Percentiles rank a stretch among this genome's conserved stretches.
These are phyloP conservation scores for Augiades crinisus DNA, from an alignment of 2,888 invertebrate genomes.

Conservation along the genomic window DNA sequence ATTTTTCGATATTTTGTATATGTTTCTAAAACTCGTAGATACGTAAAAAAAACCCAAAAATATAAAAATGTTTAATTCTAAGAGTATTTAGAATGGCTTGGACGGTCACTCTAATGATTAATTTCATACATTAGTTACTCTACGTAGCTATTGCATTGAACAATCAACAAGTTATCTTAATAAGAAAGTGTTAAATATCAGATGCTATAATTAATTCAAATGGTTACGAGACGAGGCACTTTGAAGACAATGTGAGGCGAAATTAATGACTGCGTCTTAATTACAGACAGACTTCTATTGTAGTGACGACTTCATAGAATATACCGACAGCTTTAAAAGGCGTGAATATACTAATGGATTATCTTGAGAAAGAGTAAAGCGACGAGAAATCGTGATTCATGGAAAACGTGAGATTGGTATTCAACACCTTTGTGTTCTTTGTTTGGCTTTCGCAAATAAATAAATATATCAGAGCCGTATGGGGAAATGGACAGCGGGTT, in stretches of 20 bases:
- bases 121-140: no score
- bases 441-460: constrained; percentile 46
- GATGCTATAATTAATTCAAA: constrained; percentile 10
- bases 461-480: constrained; percentile 41
- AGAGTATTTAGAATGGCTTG: no score
- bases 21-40: no score
- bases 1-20: no score
- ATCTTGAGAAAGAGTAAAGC: constrained; percentile 1
- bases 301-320: neutral
- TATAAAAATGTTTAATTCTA: no score
- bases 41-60: no score
- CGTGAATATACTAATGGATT: constrained; percentile 1
- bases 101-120: no score
- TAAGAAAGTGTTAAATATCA: constrained; percentile 11
- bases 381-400: constrained; percentile 28
- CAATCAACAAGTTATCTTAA: no score
- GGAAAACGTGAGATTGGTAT: constrained; percentile 25
- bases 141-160: no score
- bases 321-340: neutral
- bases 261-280: neutral
- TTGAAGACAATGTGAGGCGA: constrained; percentile 17
- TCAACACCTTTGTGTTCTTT: constrained; percentile 34
- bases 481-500: constrained; percentile 50
- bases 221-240: neutral
- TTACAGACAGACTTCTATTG: constrained; percentile 12